Evolutionary conservation across 2,888 invertebrate genomes (phyloP).

Genomic region (Amaurobius ferox): DNA sequence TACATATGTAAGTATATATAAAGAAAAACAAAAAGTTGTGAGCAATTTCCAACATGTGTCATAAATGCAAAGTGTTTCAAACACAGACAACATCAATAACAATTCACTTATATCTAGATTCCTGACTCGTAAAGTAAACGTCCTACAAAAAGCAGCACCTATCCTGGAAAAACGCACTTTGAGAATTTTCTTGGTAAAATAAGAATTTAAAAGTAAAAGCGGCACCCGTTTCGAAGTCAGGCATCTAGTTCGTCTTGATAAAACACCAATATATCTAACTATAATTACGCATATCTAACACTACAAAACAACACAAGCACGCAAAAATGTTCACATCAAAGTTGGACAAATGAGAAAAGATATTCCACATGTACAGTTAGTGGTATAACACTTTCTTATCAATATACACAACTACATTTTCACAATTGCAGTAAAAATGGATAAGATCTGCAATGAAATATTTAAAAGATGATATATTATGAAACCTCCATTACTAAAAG

Average conservation of each 20-base stretch:
- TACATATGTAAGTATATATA: neutral
- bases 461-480: too few species aligned
- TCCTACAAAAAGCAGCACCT: neutral
- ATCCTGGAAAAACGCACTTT: neutral
- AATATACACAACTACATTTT: too few species aligned
- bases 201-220: neutral
- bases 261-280: neutral
- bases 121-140: neutral
- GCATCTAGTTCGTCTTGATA: neutral
- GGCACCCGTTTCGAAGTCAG: neutral
- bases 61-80: neutral
- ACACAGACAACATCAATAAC: neutral
- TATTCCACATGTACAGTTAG: neutral
- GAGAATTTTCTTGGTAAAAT: neutral
- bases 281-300: neutral
- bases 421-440: too few species aligned
- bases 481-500: too few species aligned
- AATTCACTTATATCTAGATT: neutral
- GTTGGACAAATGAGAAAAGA: too few species aligned
- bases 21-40: neutral
- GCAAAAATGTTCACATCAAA: too few species aligned
- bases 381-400: too few species aligned
- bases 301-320: neutral
- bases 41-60: constrained; percentile 1
- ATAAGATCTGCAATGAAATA: too few species aligned